Percentiles rank a stretch among this genome's conserved stretches.
Evolutionary conservation across 2,797 vertebrate species (phyloP).

Genomic region (Chelmon rostratus): DNA sequence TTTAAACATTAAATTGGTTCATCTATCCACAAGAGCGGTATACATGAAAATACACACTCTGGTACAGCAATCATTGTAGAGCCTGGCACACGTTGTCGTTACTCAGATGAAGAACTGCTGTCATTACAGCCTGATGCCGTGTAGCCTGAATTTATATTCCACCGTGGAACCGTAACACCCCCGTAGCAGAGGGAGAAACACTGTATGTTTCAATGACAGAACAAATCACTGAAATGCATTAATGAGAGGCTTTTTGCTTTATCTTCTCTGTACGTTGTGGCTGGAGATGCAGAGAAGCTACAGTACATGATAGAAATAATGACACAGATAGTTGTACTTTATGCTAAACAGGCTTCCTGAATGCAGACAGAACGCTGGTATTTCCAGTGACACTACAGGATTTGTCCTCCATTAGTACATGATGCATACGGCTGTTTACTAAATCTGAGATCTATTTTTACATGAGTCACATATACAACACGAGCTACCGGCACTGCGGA

Average conservation of each 20-base stretch:
- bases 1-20: constrained; percentile 25
- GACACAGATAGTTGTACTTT: constrained; percentile 3
- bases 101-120: constrained; percentile 52
- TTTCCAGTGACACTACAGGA: constrained; percentile 14
- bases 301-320: constrained; percentile 40
- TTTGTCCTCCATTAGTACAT: not conserved
- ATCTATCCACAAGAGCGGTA: constrained; percentile 14
- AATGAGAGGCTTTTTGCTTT: constrained; percentile 46
- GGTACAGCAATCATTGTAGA: constrained; percentile 20
- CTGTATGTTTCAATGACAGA: constrained; percentile 24
- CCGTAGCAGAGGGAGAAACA: constrained; percentile 35
- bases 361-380: constrained; percentile 16
- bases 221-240: constrained; percentile 40
- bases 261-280: constrained; percentile 40
- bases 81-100: constrained; percentile 30
- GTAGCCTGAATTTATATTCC: constrained; percentile 59
- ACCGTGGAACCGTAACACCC: constrained; percentile 25
- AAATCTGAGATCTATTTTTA: constrained; percentile 7
- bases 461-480: constrained; percentile 1
- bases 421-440: not conserved
- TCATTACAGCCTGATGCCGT: constrained; percentile 60
- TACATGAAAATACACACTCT: constrained; percentile 33
- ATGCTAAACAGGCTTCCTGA: constrained; percentile 36
- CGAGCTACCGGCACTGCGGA: not conserved
- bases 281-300: constrained; percentile 41